Evolutionary conservation across 2,888 invertebrate genomes (phyloP), one percentile per base, ranked within the genome.

Genomic region (Xestia ashworthii): DNA sequence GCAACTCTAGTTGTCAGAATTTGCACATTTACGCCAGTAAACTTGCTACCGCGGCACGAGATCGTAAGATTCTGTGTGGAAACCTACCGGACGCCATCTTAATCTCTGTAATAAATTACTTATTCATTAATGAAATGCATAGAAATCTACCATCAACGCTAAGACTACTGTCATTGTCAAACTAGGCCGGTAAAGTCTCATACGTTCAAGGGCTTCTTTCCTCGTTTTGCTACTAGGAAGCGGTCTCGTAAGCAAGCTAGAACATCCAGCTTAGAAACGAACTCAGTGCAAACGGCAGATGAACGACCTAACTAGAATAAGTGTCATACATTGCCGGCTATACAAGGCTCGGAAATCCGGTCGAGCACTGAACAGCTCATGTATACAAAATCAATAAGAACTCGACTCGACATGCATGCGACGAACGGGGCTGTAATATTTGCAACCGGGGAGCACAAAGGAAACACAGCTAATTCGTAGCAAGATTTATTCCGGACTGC

Each of bases 361-460:
- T 14, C 44, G 41, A 48, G 48, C 65, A 71, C 55, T 71, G 44
- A 83, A 69, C 58, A 66, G 46, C 62, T 71, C 55, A 78, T 74
- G 78, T 75, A 84, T 78, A 73, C 74, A 74, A 82, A 80, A 84
- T 86, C 78, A 82, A 84, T 78, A 80, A 78, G 64, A 86, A 78
- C 74, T 76, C 55, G 46, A 70, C 25, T 76, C 38, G 41, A 80
- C 66, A 77, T 78, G 72, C 67, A 72, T 44, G 68, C 62, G 25
- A 62, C 74, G 74, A 25, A 50, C 50, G 25, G 48, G n/a, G 16
- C 8, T 46, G n/a, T n/a, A n/a, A n/a, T n/a, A n/a, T n/a, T n/a
- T n/a, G n/a, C n/a, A n/a, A n/a, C n/a, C n/a, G n/a, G n/a, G n/a
- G n/a, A n/a, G n/a, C n/a, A n/a, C n/a, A n/a, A n/a, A n/a, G n/a